Base-by-base conservation (phyloP, 2,797 vertebrate species). In the Sebastolobus alascanus region DNA sequence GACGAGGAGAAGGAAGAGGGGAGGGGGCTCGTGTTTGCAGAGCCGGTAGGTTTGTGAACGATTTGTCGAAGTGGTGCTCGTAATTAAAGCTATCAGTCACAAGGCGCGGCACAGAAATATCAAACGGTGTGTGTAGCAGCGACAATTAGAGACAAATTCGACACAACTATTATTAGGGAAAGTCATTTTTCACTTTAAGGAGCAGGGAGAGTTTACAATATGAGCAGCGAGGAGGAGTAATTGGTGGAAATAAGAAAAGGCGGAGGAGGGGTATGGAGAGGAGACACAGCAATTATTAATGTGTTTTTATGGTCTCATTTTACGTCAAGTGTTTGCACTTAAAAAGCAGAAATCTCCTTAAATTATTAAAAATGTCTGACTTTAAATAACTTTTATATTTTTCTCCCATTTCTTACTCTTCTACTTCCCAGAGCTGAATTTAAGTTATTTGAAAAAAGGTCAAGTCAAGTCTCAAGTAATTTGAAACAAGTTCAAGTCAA, bases 21-120 rank as follows among this genome's bases (percentile, higher is more conserved):
- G 68, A 27, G 82, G 82, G 79, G 64, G 65, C 58, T 79, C 6
- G 64, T 79, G 86, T 87, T 87, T 67, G 77, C 70, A 55, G 84
- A 76, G 89, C 82, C 73, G 59, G 80, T 87, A 85, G 90, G 89
- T 90, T 93, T 84, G 92, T 85, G 82, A 93, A 85, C 87, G 77
- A 91, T 93, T 93, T 93, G 93, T 91, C 78, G 73, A 90, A 94
- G 91, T 90, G 87, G 89, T 76, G 88, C 89, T 92, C 69, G 80
- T 95, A 94, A 94, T 95, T 94, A 93, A 94, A 91, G 89, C 92
- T 82, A 95, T 95, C 94, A 92, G 90, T 94, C 93, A 94, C 79
- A 46, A 85, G 84, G 90, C 78, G 84, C 77, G 40, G 87, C 77
- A 16, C 72, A 88, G 79, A 92, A 92, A 90, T 90, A 92, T 91